These are phyloP conservation scores for Cephonodes hylas DNA, from an alignment of 2,888 invertebrate species.

Conservation along the genomic window DNA sequence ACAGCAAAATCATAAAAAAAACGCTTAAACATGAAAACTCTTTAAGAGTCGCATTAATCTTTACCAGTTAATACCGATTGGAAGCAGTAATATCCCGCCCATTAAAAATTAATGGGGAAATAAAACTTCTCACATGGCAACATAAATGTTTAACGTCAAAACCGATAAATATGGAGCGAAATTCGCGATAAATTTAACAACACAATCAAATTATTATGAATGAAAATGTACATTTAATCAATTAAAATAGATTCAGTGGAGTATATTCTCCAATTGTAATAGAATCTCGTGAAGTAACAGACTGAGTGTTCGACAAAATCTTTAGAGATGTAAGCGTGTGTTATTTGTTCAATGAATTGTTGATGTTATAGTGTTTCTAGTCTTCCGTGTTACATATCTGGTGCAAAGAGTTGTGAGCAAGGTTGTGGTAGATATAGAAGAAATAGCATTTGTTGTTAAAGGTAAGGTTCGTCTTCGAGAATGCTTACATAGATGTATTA, in stretches of 20 bases:
- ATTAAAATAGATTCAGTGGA: slow-evolving; percentile 12
- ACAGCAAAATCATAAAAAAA: too few relatives aligned
- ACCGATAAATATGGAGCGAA: slow-evolving; percentile 62
- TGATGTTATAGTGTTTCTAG: slow-evolving; percentile 35
- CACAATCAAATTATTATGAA: slow-evolving; percentile 60
- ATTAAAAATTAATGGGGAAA: background rate
- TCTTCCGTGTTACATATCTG: slow-evolving; percentile 40
- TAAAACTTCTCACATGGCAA: slow-evolving; percentile 33
- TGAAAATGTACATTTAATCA: slow-evolving; percentile 50
- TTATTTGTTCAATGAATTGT: slow-evolving; percentile 28
- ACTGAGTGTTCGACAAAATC: slow-evolving; percentile 30
- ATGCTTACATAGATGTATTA: background rate
- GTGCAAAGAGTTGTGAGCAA: slow-evolving; percentile 48
- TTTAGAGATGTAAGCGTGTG: slow-evolving; percentile 20
- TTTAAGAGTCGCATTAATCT: too few relatives aligned
- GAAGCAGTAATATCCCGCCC: background rate
- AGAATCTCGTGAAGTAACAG: slow-evolving; percentile 24
- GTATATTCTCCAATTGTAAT: background rate
- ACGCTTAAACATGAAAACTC: too few relatives aligned
- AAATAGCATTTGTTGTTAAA: slow-evolving; percentile 56
- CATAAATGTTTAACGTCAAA: slow-evolving; percentile 58
- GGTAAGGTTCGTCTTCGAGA: slow-evolving; percentile 47
- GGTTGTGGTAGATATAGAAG: slow-evolving; percentile 66
- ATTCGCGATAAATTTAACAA: slow-evolving; percentile 48
- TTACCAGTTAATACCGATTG: too few relatives aligned